Evolutionary conservation across 1,140 invertebrate species (phyloP).

Genomic region (Drosophila bocqueti): DNA sequence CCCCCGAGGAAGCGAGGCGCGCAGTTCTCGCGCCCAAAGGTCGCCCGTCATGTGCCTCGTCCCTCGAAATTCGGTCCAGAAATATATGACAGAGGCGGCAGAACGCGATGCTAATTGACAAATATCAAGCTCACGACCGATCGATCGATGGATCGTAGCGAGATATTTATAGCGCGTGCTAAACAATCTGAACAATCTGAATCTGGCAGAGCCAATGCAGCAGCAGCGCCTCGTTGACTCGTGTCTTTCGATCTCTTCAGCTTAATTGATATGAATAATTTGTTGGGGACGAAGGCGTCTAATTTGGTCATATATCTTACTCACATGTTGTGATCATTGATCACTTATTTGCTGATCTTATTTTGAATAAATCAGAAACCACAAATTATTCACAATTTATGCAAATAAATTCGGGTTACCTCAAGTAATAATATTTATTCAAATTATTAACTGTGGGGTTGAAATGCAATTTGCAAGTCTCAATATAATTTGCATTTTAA

Average conservation of each 20-base stretch:
- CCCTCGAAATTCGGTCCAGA: conserved; percentile 31
- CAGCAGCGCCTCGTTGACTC: conserved; percentile 46
- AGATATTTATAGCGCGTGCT: conserved; percentile 54
- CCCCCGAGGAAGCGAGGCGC: conserved; percentile 10
- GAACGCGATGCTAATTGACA: conserved; percentile 45
- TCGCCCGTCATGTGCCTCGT: conserved; percentile 49
- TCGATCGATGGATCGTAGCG: conserved; percentile 19
- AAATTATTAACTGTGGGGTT: conserved; percentile 1
- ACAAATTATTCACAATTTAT: not conserved
- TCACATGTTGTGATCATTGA: not conserved
- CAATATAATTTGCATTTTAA: conserved; percentile 23
- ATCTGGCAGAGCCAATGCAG: conserved; percentile 47
- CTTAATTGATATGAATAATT: conserved; percentile 57
- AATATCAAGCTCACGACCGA: conserved; percentile 48
- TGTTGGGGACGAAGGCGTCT: not conserved
- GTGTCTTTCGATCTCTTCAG: conserved; percentile 8
- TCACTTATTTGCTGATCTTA: conserved; percentile 9
- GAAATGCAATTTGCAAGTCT: conserved; percentile 27
- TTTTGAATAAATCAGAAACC: not conserved
- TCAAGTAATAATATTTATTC: conserved; percentile 47
- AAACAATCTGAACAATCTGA: conserved; percentile 54
- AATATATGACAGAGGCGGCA: conserved; percentile 26
- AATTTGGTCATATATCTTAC: conserved; percentile 14
- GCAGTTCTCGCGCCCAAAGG: conserved; percentile 35
- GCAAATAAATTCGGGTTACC: not conserved